These are phyloP conservation scores for Drosophila sulfurigaster DNA, from an alignment of 1,140 invertebrate genomes.

Conservation along the genomic window DNA sequence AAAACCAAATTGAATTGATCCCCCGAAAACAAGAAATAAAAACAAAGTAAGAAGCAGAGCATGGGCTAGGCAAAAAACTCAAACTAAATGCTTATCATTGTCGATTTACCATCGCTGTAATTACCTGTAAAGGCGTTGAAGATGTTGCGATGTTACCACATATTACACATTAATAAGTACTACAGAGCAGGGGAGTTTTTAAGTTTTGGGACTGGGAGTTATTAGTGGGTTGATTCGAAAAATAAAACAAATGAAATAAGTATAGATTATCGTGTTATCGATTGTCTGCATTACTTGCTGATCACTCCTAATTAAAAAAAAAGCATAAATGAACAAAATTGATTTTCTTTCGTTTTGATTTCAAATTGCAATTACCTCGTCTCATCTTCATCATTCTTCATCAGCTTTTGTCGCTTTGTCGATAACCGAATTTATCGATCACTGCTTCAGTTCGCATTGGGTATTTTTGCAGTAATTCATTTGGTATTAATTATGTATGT, in stretches of 20 bases:
- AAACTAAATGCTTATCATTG: neutral
- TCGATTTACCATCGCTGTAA: neutral
- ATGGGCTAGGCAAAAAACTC: neutral
- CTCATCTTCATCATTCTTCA: conserved; percentile 3
- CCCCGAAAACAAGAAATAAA: neutral
- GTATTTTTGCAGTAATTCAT: conserved; percentile 5
- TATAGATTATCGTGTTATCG: neutral
- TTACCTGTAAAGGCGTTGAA: conserved; percentile 16
- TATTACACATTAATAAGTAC: neutral
- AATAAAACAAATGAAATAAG: neutral
- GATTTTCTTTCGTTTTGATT: conserved; percentile 21
- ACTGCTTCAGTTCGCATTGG: neutral
- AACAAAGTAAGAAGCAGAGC: neutral
- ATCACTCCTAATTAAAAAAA: conserved; percentile 23
- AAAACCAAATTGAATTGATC: conserved; percentile 4
- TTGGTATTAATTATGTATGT: conserved; percentile 13
- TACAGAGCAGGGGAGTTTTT: neutral
- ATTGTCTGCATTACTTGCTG: conserved; percentile 3
- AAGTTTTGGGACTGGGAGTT: neutral
- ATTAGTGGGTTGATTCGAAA: neutral
- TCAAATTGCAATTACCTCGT: conserved; percentile 45
- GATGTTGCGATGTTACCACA: neutral
- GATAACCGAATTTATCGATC: conserved; percentile 25
- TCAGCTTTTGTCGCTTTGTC: conserved; percentile 17
- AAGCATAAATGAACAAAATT: conserved; percentile 33